Base-by-base conservation (phyloP, 1,140 invertebrate species). In the Drosophila albomicans region DNA sequence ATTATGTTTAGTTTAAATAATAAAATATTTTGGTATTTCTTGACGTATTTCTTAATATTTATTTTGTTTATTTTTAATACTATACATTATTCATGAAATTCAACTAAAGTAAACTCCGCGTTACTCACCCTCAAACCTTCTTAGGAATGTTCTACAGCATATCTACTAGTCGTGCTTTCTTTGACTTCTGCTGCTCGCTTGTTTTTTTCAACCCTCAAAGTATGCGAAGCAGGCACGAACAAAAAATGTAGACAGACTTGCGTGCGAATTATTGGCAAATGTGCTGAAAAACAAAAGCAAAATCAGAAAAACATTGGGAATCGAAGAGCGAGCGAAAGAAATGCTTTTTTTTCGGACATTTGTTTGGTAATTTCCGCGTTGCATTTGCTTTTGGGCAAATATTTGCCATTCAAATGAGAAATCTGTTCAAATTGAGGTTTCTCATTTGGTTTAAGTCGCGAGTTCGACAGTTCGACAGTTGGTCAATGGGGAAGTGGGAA, bases 341-440 rank as follows among this genome's bases (percentile, higher is more conserved):
- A 81, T 65, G 68, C 48, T 66, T 75, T 88, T 88, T 88, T 81
- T 89, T 86, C 82, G 76, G 81, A 82, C 82, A 87, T 86, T 82
- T 87, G 87, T 80, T 78, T 91, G 87, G 64, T 69, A 74, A 79
- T 87, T 91, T 79, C 63, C 66, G 74, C 75, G 77, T 78, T 79
- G 67, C 81, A 90, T 71, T 90, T 77, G 72, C 82, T 72, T 82
- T 64, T 43, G 16, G n/a, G 75, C 82, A 90, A 90, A 90, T 90
- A 91, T 90, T 91, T 91, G 78, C 75, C 69, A 82, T 90, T 81
- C 90, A 74, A 91, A 90, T 87, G 80, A 85, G 78, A 82, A 90
- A 91, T 90, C 87, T 91, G 82, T 78, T 71, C 79, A 59, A 69
- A 79, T 84, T 76, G 79, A 41, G 13, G 16, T 41, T 32, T 32